Conservation (phyloP, 2,888 invertebrate species). For the Drosophila kanekoi region DNA sequence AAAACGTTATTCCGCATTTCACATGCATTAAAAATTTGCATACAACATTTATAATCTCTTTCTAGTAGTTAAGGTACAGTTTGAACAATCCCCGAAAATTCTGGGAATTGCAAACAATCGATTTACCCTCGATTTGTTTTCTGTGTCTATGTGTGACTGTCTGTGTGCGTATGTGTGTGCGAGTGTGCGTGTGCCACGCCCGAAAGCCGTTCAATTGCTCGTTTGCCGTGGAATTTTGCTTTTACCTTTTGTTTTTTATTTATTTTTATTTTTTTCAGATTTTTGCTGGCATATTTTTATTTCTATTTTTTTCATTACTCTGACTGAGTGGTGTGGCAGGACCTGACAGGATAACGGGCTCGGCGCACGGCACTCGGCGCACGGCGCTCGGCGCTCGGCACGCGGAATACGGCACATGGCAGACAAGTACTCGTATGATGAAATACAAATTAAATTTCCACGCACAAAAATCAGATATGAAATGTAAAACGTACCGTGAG, state of each 20-base stretch:
- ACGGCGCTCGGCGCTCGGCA: slow-evolving; percentile 11
- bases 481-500: slow-evolving; percentile 67
- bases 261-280: slow-evolving; percentile 24
- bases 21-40: not conserved
- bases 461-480: slow-evolving; percentile 76
- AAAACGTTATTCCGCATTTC: not conserved
- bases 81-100: not conserved
- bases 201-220: slow-evolving; percentile 54
- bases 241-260: slow-evolving; percentile 52
- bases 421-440: slow-evolving; percentile 66
- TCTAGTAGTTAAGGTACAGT: not conserved
- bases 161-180: not conserved
- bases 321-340: slow-evolving; percentile 20
- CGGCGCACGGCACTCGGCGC: slow-evolving; percentile 10
- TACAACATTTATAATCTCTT: not conserved
- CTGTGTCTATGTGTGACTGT: not conserved
- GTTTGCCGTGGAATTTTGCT: slow-evolving; percentile 56
- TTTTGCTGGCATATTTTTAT: slow-evolving; percentile 31
- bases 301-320: slow-evolving; percentile 15
- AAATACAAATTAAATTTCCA: slow-evolving; percentile 79
- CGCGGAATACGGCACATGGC: slow-evolving; percentile 21
- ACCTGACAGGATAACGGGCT: slow-evolving; percentile 30
- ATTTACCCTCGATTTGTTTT: slow-evolving; percentile 25
- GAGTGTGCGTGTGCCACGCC: slow-evolving; percentile 22
- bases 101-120: slow-evolving; percentile 16